These are phyloP conservation scores for Oscheius myriophilus DNA, from an alignment of 2,888 invertebrate genomes.

Conservation along the genomic window DNA sequence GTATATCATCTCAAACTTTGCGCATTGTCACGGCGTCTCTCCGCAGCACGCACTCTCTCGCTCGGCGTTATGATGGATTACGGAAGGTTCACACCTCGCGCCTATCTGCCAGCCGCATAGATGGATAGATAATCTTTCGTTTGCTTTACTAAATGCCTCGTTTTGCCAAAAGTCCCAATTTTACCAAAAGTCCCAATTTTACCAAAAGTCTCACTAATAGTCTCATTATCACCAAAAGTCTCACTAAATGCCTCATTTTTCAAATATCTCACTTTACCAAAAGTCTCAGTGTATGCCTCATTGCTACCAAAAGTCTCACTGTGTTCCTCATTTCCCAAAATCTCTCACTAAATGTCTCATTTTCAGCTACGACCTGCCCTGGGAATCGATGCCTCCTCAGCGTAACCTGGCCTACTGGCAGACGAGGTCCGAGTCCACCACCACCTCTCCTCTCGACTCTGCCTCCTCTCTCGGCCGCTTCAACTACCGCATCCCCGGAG, in stretches of 20 bases:
- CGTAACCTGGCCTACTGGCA: constrained; percentile 54
- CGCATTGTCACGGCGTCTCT: constrained; percentile 7
- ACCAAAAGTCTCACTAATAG: no score
- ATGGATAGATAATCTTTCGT: background rate
- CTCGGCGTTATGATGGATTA: constrained; percentile 17
- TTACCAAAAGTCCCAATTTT: no score
- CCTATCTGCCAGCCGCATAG: constrained; percentile 8
- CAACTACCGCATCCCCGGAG: constrained; percentile 16
- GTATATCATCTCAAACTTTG: constrained; percentile 9
- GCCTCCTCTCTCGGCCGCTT: constrained; percentile 41
- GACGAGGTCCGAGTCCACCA: constrained; percentile 45
- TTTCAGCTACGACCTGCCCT: constrained; percentile 57
- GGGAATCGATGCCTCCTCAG: constrained; percentile 38
- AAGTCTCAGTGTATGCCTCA: no score
- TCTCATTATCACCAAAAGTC: no score
- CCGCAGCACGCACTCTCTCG: background rate
- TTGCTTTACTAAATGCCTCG: no score
- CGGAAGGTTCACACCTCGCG: constrained; percentile 21
- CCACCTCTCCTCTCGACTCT: constrained; percentile 52
- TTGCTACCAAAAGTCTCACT: no score
- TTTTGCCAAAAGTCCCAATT: no score
- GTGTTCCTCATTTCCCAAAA: no score
- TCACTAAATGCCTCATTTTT: no score
- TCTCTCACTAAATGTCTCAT: background rate
- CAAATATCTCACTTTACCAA: no score